Conservation (phyloP, 2,888 invertebrate species). For the Metellina segmentata region DNA sequence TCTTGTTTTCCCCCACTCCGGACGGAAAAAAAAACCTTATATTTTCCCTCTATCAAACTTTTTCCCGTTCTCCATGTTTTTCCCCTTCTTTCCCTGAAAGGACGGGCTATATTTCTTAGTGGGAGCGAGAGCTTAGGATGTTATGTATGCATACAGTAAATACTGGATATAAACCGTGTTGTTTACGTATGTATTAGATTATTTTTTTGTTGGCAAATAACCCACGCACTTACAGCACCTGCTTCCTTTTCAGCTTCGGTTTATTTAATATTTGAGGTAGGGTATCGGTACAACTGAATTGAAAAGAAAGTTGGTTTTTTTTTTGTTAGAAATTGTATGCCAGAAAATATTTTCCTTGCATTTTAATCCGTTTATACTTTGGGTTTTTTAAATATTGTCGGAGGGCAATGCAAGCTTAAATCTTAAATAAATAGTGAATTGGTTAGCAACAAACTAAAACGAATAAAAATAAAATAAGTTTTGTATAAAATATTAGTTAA, state of each 20-base stretch:
- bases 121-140: not conserved
- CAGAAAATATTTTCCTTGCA: too few relatives aligned
- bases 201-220: not conserved
- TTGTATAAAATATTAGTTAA: too few relatives aligned
- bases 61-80: not conserved
- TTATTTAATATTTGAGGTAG: too few relatives aligned
- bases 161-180: not conserved
- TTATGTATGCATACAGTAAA: not conserved
- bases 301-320: too few relatives aligned
- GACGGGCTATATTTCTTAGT: not conserved
- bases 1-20: slow-evolving; percentile 48
- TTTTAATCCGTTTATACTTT: too few relatives aligned
- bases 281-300: too few relatives aligned
- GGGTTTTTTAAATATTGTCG: too few relatives aligned
- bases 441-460: too few relatives aligned
- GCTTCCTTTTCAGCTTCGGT: not conserved
- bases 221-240: not conserved
- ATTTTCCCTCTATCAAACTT: slow-evolving; percentile 12
- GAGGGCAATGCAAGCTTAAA: too few relatives aligned
- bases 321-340: too few relatives aligned
- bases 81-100: not conserved
- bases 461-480: too few relatives aligned
- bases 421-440: too few relatives aligned
- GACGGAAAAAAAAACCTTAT: slow-evolving; percentile 15
- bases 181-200: not conserved